Conservation (phyloP, 2,113 vertebrate species). For the Tachysurus vachellii region DNA sequence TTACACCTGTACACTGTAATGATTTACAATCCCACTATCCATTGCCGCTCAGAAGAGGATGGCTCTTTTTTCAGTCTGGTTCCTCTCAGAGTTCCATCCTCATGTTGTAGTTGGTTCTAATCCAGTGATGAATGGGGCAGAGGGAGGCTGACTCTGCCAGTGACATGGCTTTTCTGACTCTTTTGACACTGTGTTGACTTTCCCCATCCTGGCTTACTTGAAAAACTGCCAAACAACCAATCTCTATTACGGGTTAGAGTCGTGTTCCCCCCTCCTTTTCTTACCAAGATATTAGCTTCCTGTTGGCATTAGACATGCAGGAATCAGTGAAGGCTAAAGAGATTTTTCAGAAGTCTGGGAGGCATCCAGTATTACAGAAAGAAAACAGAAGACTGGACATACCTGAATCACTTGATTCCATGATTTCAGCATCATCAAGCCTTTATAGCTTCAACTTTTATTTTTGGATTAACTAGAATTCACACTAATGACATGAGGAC, state of each 20-base stretch:
- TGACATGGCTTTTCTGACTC: slow-evolving; percentile 41
- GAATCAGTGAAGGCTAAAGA: slow-evolving; percentile 63
- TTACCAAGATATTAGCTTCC: slow-evolving; percentile 54
- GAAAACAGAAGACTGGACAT: slow-evolving; percentile 45
- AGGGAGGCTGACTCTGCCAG: neutral
- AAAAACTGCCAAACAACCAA: slow-evolving; percentile 72
- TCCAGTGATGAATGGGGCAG: neutral
- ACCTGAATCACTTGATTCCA: neutral
- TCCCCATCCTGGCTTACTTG: slow-evolving; percentile 60
- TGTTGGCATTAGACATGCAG: slow-evolving; percentile 65
- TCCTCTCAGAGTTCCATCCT: neutral
- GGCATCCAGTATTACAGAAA: slow-evolving; percentile 54
- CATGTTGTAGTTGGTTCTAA: neutral
- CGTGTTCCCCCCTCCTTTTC: slow-evolving; percentile 60
- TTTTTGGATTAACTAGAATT: neutral
- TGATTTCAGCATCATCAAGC: neutral
- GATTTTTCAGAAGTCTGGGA: slow-evolving; percentile 60
- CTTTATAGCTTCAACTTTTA: neutral
- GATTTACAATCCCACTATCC: neutral
- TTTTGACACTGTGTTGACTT: slow-evolving; percentile 45
- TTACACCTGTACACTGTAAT: neutral
- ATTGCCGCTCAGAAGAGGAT: neutral
- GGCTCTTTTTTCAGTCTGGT: neutral
- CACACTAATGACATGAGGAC: neutral
- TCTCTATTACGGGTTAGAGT: slow-evolving; percentile 66